Percentiles rank a stretch among this genome's conserved stretches.
Conservation (phyloP, 2,888 invertebrate species). For the Sinhomidia bicolor region DNA sequence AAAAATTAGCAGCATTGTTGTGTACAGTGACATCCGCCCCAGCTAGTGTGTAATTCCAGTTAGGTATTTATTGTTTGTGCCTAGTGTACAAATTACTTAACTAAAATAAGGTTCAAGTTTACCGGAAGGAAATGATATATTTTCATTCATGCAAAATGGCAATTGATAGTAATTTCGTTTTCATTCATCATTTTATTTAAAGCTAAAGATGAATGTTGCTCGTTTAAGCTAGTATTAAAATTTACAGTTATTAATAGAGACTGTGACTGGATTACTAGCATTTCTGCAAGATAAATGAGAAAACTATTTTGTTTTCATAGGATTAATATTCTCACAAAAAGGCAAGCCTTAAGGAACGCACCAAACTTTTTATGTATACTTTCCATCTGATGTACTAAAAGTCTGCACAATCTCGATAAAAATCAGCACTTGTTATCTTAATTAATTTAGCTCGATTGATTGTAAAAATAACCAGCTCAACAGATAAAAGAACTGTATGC, state of each 20-base stretch:
- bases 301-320: too few species aligned
- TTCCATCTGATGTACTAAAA: neutral
- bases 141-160: neutral
- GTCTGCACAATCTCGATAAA: neutral
- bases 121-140: neutral
- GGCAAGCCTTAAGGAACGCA: too few species aligned
- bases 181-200: too few species aligned
- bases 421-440: slow-evolving; percentile 16
- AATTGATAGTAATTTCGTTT: neutral
- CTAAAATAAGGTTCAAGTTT: neutral
- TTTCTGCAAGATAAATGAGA: too few species aligned
- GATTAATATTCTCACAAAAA: too few species aligned
- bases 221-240: too few species aligned
- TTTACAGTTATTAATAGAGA: too few species aligned
- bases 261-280: too few species aligned
- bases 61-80: neutral
- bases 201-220: too few species aligned
- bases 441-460: slow-evolving; percentile 13
- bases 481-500: neutral
- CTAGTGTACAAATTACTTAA: neutral
- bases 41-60: slow-evolving; percentile 4
- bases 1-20: slow-evolving; percentile 5
- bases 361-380: neutral
- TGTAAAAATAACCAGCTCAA: slow-evolving; percentile 1
- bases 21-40: neutral